Base-by-base conservation (phyloP, 2,113 vertebrate species). In the Porphyrio hochstetteri region DNA sequence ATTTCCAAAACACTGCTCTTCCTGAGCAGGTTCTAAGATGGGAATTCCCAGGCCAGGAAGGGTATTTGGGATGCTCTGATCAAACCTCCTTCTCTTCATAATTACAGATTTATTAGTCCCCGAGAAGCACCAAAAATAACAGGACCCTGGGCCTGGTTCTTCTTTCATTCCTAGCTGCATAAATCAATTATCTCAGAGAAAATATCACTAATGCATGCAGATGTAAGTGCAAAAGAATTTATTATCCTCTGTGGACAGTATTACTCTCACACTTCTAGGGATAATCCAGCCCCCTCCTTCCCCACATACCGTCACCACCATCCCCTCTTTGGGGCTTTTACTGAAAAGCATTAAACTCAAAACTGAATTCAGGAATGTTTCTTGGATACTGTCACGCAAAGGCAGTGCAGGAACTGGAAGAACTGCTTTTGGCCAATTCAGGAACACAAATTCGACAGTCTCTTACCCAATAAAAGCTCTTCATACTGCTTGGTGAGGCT, bases 211-310 rank as follows among this genome's bases (percentile, higher is more conserved):
- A 81, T 23, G 29, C 25, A 86, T 29, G 55, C 44, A 53, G 50
- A 80, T 92, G 65, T 72, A 90, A 94, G 80, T 57, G 74, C 57
- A 85, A 89, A 94, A 93, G 88, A 90, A 92, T 93, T 88, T 82
- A 56, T 83, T 92, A 57, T 64, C 81, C 53, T 75, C 76, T 72
- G 33, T 65, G 72, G 77, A 53, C 14, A 11, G 55, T 31, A 88
- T 65, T 78, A 75, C 35, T 63, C 85, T 90, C 52, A 52, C 56
- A 59, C 36, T 90, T 83, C 48, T 16, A 84, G 71, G 38, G 69
- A 92, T 63, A 93, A 92, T 35, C 50, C 82, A 68, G 60, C 21
- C 15, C 18, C 18, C 27, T 88, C 40, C 53, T 76, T 82, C 91
- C 61, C 38, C 69, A 56, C 0, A 0, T 31, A 72, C 28, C 6